Evolutionary conservation across 2,888 invertebrate genomes (phyloP).

Genomic region (Luperina nickerlii): DNA sequence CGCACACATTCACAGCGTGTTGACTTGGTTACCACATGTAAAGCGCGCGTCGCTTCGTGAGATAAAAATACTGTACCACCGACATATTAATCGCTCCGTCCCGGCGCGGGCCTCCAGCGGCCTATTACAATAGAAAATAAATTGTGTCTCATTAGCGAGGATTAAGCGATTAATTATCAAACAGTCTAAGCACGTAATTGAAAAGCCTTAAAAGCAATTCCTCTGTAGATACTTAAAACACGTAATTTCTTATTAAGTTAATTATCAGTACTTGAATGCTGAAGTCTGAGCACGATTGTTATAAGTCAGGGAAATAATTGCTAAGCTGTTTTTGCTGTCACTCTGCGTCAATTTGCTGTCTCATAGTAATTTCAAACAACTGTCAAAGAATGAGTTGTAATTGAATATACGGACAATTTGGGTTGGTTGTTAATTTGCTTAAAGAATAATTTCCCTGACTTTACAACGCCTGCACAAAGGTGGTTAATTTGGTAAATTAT

Average conservation of each 20-base stretch:
- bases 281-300: not conserved
- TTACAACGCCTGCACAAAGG: not conserved
- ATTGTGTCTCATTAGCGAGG: too few species aligned
- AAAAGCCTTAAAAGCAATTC: not conserved
- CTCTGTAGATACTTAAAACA: not conserved
- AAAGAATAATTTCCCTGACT: not conserved
- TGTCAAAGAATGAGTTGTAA: not conserved
- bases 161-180: not conserved
- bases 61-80: too few species aligned
- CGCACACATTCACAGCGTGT: too few species aligned
- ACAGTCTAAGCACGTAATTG: not conserved
- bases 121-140: too few species aligned
- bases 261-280: not conserved
- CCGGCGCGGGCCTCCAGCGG: too few species aligned
- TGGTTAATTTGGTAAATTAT: slow-evolving; percentile 12
- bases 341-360: not conserved
- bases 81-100: too few species aligned
- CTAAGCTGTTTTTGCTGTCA: not conserved
- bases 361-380: not conserved
- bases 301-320: not conserved
- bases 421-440: not conserved
- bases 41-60: too few species aligned
- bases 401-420: not conserved
- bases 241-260: slow-evolving; percentile 11
- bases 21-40: too few species aligned